Base-by-base conservation (phyloP, 2,797 vertebrate species). In the Hozukius guyotensis region DNA sequence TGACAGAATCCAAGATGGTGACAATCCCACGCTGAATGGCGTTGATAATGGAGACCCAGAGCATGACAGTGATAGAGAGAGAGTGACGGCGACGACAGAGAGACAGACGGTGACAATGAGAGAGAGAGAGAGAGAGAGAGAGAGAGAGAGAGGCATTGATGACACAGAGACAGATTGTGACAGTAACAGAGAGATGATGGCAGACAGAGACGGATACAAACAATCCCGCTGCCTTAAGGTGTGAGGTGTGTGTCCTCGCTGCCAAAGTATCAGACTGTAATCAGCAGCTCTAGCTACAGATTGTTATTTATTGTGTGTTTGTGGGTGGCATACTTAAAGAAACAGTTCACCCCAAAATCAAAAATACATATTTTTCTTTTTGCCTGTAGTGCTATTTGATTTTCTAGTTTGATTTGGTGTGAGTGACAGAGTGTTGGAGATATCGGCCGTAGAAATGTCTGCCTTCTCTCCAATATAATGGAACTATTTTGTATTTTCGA, bases 81-180 rank as follows among this genome's bases (percentile, higher is more conserved):
- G 49, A n/a, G 49, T 52, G 49, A 52, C 0, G 20, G 8, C 20
- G 2, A 52, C 3, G 9, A 52, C 20, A 52, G 49, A 52, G 49
- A 52, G 49, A 52, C 49, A 52, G 49, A 52, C 49, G 20, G 49
- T n/a, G 49, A 52, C 49, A 52, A n/a, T n/a, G 20, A 52, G 46
- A 46, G 42, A 49, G 6, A 14, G 38, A 38, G 31, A 42, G 36
- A 72, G 20, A 55, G 55, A 25, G 53, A 42, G 46, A 52, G 18
- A 52, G 46, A 52, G 42, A 3, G 14, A 72, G n/a, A 56, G 56
- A 27, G 42, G 16, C 34, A 29, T 11, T 52, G 66, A 72, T 63
- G 62, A 62, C 13, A 14, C n/a, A 11, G 76, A 65, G 77, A 77
- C 56, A 72, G 79, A 69, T 13, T 57, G 76, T 73, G 70, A 64